Evolutionary conservation across 2,113 vertebrate species (phyloP).

Genomic region (Chinchilla lanigera): DNA sequence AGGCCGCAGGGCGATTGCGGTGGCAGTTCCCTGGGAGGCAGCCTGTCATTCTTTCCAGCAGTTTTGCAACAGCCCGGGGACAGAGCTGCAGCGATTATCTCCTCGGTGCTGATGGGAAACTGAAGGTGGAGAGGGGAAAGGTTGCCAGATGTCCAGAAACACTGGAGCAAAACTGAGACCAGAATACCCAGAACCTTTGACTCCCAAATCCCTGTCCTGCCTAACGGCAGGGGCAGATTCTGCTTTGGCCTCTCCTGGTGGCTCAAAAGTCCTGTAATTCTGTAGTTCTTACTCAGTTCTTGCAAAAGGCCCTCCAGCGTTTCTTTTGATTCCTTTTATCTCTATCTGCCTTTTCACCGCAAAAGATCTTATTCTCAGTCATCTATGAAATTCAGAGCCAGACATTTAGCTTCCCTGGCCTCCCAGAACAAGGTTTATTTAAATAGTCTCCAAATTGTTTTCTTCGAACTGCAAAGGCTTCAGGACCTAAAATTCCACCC

Average conservation of each 20-base stretch:
- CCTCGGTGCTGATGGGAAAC: neutral
- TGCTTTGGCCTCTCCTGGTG: neutral
- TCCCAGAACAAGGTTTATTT: neutral
- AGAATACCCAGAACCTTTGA: neutral
- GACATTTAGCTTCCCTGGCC: neutral
- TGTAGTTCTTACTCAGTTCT: neutral
- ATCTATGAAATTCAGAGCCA: neutral
- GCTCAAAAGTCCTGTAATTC: neutral
- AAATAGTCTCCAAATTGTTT: neutral
- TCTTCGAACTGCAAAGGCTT: neutral
- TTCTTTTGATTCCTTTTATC: neutral
- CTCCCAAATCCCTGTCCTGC: neutral
- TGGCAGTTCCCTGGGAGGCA: neutral
- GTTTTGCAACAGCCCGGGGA: slow-evolving; percentile 6
- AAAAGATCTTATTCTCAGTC: neutral
- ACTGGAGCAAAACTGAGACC: neutral
- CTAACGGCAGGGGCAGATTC: neutral
- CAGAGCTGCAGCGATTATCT: slow-evolving; percentile 33
- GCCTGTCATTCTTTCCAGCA: slow-evolving; percentile 8
- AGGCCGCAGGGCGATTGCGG: neutral
- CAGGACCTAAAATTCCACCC: neutral
- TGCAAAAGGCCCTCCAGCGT: neutral
- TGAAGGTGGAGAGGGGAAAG: neutral
- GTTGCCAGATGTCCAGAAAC: neutral
- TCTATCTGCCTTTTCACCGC: neutral